Base-by-base conservation (phyloP, 2,113 vertebrate genomes). In the Panurus biarmicus region DNA sequence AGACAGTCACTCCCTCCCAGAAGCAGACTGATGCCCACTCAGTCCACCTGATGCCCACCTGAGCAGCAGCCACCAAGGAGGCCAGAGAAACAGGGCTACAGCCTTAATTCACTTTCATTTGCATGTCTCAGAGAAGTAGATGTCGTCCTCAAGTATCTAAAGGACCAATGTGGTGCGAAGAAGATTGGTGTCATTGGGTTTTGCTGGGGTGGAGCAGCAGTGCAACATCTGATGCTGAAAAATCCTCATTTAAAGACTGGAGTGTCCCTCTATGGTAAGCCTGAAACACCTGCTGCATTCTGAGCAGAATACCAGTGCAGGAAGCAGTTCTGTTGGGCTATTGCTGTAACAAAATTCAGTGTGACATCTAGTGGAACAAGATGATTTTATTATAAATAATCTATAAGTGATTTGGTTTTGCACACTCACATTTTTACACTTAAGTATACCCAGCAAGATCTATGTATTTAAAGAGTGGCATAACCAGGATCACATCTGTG, bases 191-290 rank as follows among this genome's bases (percentile, higher is more conserved):
- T 96, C 3, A 94, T 99, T 89, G 99, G 99, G 23, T 99, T 99
- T 96, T 99, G 99, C 96, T 99, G 99, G 99, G 99, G 99, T 38
- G 99, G 99, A 51, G 45, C 94, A 9, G 98, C 98, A 31, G 98
- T 98, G 36, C 99, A 99, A 89, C 98, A 99, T 35, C 33, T 99
- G 66, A 98, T 98, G 91, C 91, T 98, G 64, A 97, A 97, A 21
- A 98, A 98, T 85, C 96, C 98, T 16, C 98, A 99, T 48, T 44
- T 99, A 80, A 98, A 97, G 94, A 97, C 98, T 0, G 99, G 98
- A 10, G 98, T 99, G 36, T 99, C 99, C 1, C 10, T 98, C 66
- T 99, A 99, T 10, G 99, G 99, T 99, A 96, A 97, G 35, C 61
- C 31, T 85, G 12, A 76, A 58, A 67, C 35, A 33, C 9, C 29